These are phyloP conservation scores for Prunella himalayana DNA, from an alignment of 2,113 vertebrate species.

Conservation along the genomic window DNA sequence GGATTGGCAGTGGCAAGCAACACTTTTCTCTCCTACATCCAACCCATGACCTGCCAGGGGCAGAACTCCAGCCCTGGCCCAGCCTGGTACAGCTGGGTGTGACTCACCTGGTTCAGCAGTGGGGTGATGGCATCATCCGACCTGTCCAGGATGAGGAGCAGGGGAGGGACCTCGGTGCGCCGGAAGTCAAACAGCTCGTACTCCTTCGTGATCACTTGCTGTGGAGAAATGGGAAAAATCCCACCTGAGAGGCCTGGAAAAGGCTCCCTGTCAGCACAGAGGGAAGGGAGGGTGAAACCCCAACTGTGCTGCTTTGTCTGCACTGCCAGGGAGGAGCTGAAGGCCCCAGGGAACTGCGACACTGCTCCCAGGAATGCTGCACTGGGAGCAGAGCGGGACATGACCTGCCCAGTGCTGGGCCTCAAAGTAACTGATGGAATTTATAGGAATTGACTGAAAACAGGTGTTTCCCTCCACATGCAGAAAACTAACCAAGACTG, in stretches of 20 bases:
- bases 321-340: background rate
- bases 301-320: background rate
- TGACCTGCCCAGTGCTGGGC: background rate
- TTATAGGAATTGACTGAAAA: background rate
- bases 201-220: conserved; percentile 98
- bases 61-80: background rate
- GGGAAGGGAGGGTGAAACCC: background rate
- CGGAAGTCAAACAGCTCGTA: conserved; percentile 97
- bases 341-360: too few species aligned
- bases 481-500: background rate
- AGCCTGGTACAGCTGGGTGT: background rate
- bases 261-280: background rate
- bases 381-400: background rate
- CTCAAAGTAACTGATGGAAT: fast-evolving
- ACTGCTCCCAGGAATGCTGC: background rate
- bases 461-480: too few species aligned
- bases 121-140: conserved; percentile 94
- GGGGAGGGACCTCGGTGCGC: conserved; percentile 91
- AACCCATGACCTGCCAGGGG: background rate
- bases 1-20: fast-evolving
- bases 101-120: conserved; percentile 76
- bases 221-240: background rate
- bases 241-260: background rate
- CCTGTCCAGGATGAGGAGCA: conserved; percentile 90
- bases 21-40: background rate